Evolutionary conservation across 2,113 vertebrate species (phyloP).

Genomic region (Ophiodon elongatus): DNA sequence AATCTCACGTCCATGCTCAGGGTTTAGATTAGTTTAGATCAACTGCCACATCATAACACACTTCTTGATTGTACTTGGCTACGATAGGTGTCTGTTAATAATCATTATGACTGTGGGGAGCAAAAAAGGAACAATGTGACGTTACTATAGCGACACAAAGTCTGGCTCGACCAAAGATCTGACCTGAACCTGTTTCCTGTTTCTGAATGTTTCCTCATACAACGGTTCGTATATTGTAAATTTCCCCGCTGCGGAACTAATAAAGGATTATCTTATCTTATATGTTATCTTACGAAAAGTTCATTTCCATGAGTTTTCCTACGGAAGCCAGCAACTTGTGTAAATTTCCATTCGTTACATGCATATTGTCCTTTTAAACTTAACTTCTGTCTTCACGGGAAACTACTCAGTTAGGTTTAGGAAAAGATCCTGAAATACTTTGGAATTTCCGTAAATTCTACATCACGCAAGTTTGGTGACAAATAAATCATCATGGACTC

Average conservation of each 20-base stretch:
- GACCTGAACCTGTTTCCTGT: too few relatives aligned
- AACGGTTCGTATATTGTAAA: too few relatives aligned
- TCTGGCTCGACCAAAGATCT: too few relatives aligned
- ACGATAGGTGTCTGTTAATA: neutral
- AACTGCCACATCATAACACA: neutral
- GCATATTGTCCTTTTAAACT: neutral
- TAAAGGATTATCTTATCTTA: too few relatives aligned
- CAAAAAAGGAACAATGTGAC: too few relatives aligned
- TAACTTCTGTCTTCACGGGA: neutral
- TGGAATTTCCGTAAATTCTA: neutral
- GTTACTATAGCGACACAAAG: too few relatives aligned
- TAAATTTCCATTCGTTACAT: neutral
- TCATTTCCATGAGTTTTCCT: neutral
- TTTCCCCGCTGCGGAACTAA: too few relatives aligned
- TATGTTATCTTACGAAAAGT: neutral
- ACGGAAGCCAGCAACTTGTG: neutral
- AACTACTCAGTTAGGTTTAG: neutral
- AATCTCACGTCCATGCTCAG: too few relatives aligned
- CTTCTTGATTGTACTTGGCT: neutral
- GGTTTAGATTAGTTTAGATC: neutral
- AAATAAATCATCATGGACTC: neutral
- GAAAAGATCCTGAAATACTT: neutral
- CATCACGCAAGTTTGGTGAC: neutral
- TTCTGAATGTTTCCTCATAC: too few relatives aligned
- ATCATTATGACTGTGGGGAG: too few relatives aligned